Evolutionary conservation across 2,797 vertebrate genomes (phyloP).

Genomic region (Pangasius mekongensis): DNA sequence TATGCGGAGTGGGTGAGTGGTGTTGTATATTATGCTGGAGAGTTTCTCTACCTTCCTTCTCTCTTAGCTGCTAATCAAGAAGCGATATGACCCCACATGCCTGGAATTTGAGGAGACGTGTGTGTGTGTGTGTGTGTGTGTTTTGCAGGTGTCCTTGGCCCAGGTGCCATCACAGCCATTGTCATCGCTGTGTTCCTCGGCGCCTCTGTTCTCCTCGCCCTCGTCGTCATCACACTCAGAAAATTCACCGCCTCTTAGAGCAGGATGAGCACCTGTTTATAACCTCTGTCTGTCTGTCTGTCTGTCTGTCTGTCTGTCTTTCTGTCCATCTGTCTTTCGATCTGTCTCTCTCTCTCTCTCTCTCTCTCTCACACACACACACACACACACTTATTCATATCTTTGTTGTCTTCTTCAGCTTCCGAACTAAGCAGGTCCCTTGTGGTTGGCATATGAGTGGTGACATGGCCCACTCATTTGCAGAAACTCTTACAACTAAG

Average conservation of each 20-base stretch:
- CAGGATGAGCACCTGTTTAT: background rate
- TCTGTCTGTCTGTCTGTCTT: background rate
- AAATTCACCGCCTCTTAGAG: constrained; percentile 90
- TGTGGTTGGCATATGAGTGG: background rate
- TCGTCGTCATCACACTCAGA: constrained; percentile 90
- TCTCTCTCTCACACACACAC: background rate
- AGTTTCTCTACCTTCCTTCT: background rate
- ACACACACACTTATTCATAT: background rate
- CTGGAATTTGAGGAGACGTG: background rate
- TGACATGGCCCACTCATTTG: background rate
- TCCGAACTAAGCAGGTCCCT: background rate
- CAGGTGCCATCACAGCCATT: constrained; percentile 93
- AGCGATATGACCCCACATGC: background rate
- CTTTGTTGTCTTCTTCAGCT: background rate
- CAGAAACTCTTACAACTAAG: background rate
- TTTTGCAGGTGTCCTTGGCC: constrained; percentile 84
- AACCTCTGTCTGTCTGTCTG: background rate
- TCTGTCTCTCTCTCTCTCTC: background rate
- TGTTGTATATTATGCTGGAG: background rate
- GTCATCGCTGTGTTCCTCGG: constrained; percentile 94
- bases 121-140: constrained; percentile 34
- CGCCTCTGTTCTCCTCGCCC: constrained; percentile 91
- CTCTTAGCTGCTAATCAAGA: background rate
- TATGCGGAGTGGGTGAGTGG: background rate
- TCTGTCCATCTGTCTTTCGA: background rate